phyloP scores from a whole-genome alignment of 2,797 vertebrate genomes.

The Gouania willdenowi region DNA sequence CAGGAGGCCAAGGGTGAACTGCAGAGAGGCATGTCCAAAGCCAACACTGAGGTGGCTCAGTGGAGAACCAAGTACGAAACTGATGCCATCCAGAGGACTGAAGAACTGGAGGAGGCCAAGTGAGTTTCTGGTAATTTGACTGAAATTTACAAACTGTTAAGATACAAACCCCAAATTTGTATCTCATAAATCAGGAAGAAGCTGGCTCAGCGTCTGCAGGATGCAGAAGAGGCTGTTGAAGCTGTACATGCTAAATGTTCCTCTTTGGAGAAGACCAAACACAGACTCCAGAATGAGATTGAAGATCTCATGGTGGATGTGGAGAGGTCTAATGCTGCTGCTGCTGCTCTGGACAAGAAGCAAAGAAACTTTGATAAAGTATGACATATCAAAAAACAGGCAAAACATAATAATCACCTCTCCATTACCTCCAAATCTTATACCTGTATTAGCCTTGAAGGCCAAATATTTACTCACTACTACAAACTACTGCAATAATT shows the following conservation, averaged over 20 bases:
- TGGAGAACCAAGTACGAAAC: conserved; percentile 90
- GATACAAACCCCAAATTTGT: no score
- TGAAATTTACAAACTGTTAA: no score
- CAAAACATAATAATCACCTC: no score
- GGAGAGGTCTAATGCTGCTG: conserved; percentile 84
- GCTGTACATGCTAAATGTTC: conserved; percentile 87
- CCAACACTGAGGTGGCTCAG: conserved; percentile 85
- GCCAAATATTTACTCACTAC: no score
- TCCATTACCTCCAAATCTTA: no score
- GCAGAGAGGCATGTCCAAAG: conserved; percentile 81
- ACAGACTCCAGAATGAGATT: conserved; percentile 88
- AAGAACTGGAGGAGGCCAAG: conserved; percentile 84
- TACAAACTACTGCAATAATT: no score
- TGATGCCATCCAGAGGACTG: conserved; percentile 83
- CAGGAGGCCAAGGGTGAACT: conserved; percentile 82
- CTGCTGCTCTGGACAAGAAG: conserved; percentile 82
- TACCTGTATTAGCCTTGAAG: no score
- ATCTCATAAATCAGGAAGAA: conserved; percentile 6
- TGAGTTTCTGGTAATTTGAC: no score
- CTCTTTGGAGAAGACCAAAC: conserved; percentile 90
- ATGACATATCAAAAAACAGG: not conserved
- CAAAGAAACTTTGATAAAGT: conserved; percentile 82
- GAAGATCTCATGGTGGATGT: conserved; percentile 90
- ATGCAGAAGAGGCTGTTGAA: conserved; percentile 85
- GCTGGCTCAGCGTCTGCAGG: conserved; percentile 84